Conservation (phyloP, 2,888 invertebrate species). For the Caenorhabditis japonica region DNA sequence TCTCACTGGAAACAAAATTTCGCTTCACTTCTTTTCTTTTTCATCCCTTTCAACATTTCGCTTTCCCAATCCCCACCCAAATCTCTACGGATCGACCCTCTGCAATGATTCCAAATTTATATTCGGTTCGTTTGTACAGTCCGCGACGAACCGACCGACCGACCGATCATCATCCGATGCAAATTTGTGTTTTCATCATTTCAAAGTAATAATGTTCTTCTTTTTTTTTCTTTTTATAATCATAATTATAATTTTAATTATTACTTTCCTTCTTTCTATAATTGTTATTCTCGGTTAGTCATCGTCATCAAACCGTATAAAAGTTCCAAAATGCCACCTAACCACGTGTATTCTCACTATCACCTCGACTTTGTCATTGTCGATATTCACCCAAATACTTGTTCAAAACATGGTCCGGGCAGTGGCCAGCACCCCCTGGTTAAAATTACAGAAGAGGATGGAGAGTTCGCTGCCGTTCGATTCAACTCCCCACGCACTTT, state of each 20-base stretch:
- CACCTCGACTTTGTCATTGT: not conserved
- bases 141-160: not conserved
- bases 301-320: conserved; percentile 35
- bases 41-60: conserved; percentile 15
- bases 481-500: conserved; percentile 18
- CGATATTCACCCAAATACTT: not conserved
- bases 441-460: conserved; percentile 8
- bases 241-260: too few species aligned
- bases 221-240: too few species aligned
- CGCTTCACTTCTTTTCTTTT: conserved; percentile 20
- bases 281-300: conserved; percentile 22
- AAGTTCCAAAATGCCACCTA: too few species aligned
- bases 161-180: conserved; percentile 12
- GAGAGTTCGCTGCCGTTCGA: conserved; percentile 20
- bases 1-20: not conserved
- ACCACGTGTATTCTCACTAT: conserved; percentile 2
- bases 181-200: conserved; percentile 18
- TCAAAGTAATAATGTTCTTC: conserved; percentile 34
- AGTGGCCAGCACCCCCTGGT: too few species aligned
- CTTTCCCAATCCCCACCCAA: conserved; percentile 5
- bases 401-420: not conserved
- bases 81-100: conserved; percentile 30
- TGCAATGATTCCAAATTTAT: conserved; percentile 28
- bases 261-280: too few species aligned
- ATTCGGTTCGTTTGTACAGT: conserved; percentile 16